Evolutionary conservation across 2,888 invertebrate species (phyloP).

Genomic region (Nymphalis c-album): DNA sequence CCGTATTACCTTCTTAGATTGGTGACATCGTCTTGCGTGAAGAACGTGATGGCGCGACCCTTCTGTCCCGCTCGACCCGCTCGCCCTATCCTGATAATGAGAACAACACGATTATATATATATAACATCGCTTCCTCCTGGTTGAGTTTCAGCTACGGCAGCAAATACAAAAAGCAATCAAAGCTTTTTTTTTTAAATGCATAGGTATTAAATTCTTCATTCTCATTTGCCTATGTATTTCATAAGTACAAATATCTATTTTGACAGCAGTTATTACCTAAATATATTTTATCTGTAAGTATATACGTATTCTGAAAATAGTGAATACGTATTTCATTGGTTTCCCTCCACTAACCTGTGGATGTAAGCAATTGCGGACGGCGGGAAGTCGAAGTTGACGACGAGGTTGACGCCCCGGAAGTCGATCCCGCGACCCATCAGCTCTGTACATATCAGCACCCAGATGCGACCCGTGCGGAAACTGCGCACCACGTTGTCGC

Average conservation of each 20-base stretch:
- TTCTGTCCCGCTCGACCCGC: conserved; percentile 95
- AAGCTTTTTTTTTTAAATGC: too few relatives aligned
- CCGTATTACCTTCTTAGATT: conserved; percentile 88
- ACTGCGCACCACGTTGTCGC: conserved; percentile 94
- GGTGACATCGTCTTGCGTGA: conserved; percentile 93
- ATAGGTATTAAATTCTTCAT: too few relatives aligned
- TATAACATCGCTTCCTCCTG: too few relatives aligned
- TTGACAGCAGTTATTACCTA: too few relatives aligned
- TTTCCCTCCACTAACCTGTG: conserved; percentile 83
- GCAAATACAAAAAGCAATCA: too few relatives aligned
- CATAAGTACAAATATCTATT: too few relatives aligned
- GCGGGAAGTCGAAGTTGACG: conserved; percentile 98
- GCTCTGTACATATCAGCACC: conserved; percentile 97
- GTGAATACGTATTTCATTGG: not conserved
- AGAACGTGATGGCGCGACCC: conserved; percentile 96
- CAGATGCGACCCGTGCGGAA: conserved; percentile 96
- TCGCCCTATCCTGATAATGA: conserved; percentile 82
- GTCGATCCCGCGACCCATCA: conserved; percentile 98
- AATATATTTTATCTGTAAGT: too few relatives aligned
- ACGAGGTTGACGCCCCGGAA: conserved; percentile 98
- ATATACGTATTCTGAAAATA: not conserved
- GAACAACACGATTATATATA: too few relatives aligned
- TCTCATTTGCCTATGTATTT: too few relatives aligned
- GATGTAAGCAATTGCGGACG: conserved; percentile 93
- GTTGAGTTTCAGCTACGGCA: too few relatives aligned